Percentiles rank a stretch among this genome's conserved stretches.
Evolutionary conservation across 2,797 vertebrate species (phyloP).

Genomic region (Lateolabrax maculatus): DNA sequence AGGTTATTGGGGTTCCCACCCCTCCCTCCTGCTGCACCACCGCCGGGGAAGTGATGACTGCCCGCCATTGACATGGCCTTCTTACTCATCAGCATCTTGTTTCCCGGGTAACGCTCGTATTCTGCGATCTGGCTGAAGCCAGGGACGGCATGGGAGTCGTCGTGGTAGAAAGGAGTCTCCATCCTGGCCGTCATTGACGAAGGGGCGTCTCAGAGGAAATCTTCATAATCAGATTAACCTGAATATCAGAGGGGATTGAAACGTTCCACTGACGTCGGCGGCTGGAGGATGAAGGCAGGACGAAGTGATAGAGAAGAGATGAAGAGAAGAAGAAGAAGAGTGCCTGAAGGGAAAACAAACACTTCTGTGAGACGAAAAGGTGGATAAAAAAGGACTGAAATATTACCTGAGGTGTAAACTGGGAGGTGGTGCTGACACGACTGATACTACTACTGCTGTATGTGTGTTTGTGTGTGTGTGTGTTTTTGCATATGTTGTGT

Average conservation of each 20-base stretch:
- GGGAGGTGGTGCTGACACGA: background rate
- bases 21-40: constrained; percentile 51
- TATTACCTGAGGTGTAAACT: constrained; percentile 14
- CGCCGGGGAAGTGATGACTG: constrained; percentile 68
- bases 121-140: constrained; percentile 79
- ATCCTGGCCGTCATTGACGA: constrained; percentile 73
- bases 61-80: constrained; percentile 70
- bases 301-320: background rate
- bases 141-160: constrained; percentile 73
- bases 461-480: background rate
- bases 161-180: constrained; percentile 88
- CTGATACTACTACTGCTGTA: background rate
- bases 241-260: constrained; percentile 68
- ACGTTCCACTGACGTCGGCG: constrained; percentile 63
- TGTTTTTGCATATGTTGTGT: background rate
- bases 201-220: constrained; percentile 67
- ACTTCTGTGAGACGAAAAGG: constrained; percentile 30
- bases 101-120: constrained; percentile 82
- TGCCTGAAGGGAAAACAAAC: constrained; percentile 45
- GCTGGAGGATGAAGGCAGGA: constrained; percentile 53
- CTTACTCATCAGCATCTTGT: constrained; percentile 84
- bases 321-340: background rate
- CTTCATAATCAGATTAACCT: constrained; percentile 83
- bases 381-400: constrained; percentile 4
- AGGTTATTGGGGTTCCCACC: constrained; percentile 67